phyloP scores from a whole-genome alignment of 2,797 vertebrate species.

The Sebastes hubbsi region DNA sequence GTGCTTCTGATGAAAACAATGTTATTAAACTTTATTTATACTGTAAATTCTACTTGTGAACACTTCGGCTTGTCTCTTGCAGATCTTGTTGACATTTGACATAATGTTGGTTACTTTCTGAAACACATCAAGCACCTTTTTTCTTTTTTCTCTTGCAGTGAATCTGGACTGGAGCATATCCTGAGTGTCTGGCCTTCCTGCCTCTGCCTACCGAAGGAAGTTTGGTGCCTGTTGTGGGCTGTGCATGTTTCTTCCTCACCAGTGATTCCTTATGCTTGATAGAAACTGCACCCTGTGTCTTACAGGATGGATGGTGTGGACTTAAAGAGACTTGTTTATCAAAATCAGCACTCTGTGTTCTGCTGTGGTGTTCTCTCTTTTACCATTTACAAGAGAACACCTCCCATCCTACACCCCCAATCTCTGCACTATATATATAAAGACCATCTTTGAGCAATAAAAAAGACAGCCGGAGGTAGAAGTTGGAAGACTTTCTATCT shows the following conservation, averaged over 20 bases:
- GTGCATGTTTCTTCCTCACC: slow-evolving; percentile 40
- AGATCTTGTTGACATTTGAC: slow-evolving; percentile 47
- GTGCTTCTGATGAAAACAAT: slow-evolving; percentile 3
- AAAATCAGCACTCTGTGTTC: slow-evolving; percentile 58
- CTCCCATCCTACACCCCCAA: slow-evolving; percentile 61
- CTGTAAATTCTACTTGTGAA: slow-evolving; percentile 40
- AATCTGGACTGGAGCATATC: slow-evolving; percentile 51
- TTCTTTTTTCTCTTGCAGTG: slow-evolving; percentile 69
- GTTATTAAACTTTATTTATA: slow-evolving; percentile 30
- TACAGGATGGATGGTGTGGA: slow-evolving; percentile 82
- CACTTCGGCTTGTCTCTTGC: neutral
- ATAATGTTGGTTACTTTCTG: slow-evolving; percentile 41
- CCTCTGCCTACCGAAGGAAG: slow-evolving; percentile 35
- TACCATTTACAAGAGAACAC: slow-evolving; percentile 75
- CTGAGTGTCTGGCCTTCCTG: slow-evolving; percentile 30
- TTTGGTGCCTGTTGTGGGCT: slow-evolving; percentile 57
- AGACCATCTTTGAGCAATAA: slow-evolving; percentile 67
- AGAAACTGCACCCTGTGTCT: slow-evolving; percentile 57
- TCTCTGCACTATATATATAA: slow-evolving; percentile 59
- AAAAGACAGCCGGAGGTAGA: slow-evolving; percentile 28
- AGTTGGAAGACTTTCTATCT: slow-evolving; percentile 24
- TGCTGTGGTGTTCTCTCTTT: slow-evolving; percentile 71
- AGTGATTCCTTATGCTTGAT: slow-evolving; percentile 78
- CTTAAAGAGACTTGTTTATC: slow-evolving; percentile 71
- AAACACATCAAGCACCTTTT: slow-evolving; percentile 9